These are phyloP conservation scores for Zaprionus ornatus DNA, from an alignment of 1,140 invertebrate genomes.

Conservation along the genomic window DNA sequence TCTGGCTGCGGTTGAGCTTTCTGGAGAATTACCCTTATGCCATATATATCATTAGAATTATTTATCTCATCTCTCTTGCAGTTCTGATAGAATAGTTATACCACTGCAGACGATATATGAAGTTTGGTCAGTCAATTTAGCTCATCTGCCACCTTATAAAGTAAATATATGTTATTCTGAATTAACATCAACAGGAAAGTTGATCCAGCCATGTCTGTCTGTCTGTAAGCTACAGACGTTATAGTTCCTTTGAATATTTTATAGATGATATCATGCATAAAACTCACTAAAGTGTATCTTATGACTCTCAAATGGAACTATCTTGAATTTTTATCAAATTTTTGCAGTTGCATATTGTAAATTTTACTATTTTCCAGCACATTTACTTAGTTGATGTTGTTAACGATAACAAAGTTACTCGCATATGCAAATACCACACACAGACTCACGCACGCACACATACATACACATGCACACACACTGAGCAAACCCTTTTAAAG, in stretches of 20 bases:
- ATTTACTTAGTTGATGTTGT: not conserved
- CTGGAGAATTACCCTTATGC: no score
- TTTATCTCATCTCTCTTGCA: no score
- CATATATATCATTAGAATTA: no score
- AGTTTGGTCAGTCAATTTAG: no score
- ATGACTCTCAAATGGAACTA: not conserved
- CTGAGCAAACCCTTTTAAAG: not conserved
- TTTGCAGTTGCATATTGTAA: not conserved
- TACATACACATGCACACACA: not conserved
- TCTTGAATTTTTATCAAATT: not conserved
- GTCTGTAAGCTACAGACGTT: no score
- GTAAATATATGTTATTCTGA: no score
- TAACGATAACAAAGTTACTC: constrained; percentile 1
- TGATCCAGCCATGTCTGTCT: no score
- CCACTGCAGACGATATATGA: no score
- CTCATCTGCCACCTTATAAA: no score
- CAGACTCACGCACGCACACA: not conserved
- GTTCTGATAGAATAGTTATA: no score
- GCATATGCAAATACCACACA: not conserved
- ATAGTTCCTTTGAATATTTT: not conserved
- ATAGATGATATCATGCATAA: not conserved
- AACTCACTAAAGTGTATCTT: not conserved
- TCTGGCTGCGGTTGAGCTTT: no score
- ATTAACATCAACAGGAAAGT: no score
- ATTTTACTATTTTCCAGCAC: not conserved